Evolutionary conservation across 2,797 vertebrate genomes (phyloP).

Genomic region (Falco naumanni): DNA sequence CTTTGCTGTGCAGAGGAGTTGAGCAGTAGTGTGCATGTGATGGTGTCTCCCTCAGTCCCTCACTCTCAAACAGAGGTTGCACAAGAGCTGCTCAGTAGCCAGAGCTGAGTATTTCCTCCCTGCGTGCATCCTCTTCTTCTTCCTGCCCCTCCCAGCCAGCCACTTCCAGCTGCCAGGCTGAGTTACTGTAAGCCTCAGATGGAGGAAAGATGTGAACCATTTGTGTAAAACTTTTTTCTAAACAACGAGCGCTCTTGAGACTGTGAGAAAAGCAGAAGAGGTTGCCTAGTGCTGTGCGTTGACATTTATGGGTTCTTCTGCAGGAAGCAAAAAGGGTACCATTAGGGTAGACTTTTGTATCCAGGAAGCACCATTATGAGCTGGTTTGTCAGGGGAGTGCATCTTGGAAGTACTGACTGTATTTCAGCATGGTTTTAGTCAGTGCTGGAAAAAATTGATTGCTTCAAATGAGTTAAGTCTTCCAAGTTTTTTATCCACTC

Average conservation of each 20-base stretch:
- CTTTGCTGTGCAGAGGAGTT: not conserved
- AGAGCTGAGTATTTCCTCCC: not conserved
- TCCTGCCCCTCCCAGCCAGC: constrained; percentile 13
- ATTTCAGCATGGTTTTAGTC: not conserved
- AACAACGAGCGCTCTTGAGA: not conserved
- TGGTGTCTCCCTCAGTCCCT: not conserved
- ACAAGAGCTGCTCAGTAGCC: not conserved
- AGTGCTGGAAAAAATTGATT: not conserved
- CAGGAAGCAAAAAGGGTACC: not conserved
- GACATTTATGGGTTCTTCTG: not conserved
- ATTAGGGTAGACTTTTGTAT: constrained; percentile 4
- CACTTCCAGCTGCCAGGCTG: not conserved
- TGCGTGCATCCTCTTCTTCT: not conserved
- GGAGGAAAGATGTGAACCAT: not conserved
- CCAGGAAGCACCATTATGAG: constrained; percentile 43
- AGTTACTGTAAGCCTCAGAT: not conserved
- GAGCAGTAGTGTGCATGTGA: not conserved
- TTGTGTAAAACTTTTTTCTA: not conserved
- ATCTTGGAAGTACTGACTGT: not conserved
- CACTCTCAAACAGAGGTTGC: not conserved
- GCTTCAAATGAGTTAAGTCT: not conserved
- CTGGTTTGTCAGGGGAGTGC: not conserved
- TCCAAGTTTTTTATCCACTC: not conserved
- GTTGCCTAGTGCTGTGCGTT: not conserved
- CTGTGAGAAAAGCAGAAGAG: not conserved